Percentiles rank a stretch among this genome's conserved stretches.
Conservation (phyloP, 2,797 vertebrate species). For the Falco columbarius region DNA sequence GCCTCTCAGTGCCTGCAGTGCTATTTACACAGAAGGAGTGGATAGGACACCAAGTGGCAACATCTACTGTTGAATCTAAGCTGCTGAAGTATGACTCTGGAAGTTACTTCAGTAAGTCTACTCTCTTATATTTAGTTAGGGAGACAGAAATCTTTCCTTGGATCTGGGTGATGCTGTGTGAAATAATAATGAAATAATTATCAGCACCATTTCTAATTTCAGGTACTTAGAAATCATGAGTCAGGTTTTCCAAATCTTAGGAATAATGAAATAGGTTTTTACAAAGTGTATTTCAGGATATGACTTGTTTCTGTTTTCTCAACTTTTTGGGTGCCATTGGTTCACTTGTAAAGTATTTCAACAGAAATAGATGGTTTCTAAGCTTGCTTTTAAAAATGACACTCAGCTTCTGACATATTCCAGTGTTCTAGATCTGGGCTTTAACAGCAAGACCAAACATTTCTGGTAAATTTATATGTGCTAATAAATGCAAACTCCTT, state of each 20-base stretch:
- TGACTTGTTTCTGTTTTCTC: not conserved
- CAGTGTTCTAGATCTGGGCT: constrained; percentile 31
- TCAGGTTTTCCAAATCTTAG: not conserved
- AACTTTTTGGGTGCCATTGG: not conserved
- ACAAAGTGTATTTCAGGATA: not conserved
- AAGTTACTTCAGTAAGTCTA: not conserved
- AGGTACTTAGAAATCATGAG: not conserved
- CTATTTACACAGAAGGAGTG: not conserved
- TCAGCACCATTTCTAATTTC: not conserved
- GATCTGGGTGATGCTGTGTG: not conserved
- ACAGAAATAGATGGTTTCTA: not conserved
- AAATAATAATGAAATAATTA: not conserved
- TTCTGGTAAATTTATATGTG: constrained; percentile 47
- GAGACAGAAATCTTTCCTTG: not conserved
- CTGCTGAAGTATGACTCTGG: not conserved
- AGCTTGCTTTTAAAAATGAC: constrained; percentile 22
- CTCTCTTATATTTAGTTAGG: not conserved
- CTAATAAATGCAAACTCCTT: constrained; percentile 51
- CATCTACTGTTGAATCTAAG: not conserved
- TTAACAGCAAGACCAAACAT: constrained; percentile 65
- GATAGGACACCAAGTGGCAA: not conserved
- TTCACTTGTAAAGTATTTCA: constrained; percentile 12
- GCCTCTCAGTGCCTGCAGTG: not conserved
- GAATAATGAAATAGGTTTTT: not conserved
- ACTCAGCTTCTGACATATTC: constrained; percentile 3